phyloP scores from a whole-genome alignment of 2,797 vertebrate species.

The Gobionotothen gibberifrons region DNA sequence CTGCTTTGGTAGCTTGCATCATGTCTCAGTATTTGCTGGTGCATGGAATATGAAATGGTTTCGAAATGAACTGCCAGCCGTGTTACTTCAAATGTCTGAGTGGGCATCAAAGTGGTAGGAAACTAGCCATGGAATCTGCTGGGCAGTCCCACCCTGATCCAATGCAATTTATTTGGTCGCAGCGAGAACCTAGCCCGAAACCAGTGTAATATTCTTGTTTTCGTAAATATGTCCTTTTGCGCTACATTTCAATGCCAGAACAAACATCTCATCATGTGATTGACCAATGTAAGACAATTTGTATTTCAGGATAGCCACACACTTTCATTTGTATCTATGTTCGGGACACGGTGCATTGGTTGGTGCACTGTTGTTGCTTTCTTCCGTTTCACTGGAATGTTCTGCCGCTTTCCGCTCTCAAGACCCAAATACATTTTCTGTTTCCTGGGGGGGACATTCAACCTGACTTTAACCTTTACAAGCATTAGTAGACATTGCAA shows the following conservation, averaged over 20 bases:
- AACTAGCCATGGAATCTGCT: neutral
- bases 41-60: slow-evolving; percentile 7
- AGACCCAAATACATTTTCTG: neutral
- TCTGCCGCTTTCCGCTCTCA: neutral
- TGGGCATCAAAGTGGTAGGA: neutral
- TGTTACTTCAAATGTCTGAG: neutral
- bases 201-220: neutral
- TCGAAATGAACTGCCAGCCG: neutral
- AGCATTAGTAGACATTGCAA: neutral
- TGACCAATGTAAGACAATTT: neutral
- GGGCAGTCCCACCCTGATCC: neutral
- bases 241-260: neutral
- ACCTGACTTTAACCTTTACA: neutral
- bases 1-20: neutral
- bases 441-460: neutral
- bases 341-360: too few relatives aligned
- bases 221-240: too few relatives aligned
- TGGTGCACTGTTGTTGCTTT: neutral
- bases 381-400: neutral
- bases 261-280: neutral
- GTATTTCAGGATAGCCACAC: neutral
- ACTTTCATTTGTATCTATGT: neutral
- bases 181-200: neutral
- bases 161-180: neutral
- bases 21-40: neutral